Conservation (phyloP, 2,888 invertebrate genomes). For the Acrocyrtus sp. region DNA sequence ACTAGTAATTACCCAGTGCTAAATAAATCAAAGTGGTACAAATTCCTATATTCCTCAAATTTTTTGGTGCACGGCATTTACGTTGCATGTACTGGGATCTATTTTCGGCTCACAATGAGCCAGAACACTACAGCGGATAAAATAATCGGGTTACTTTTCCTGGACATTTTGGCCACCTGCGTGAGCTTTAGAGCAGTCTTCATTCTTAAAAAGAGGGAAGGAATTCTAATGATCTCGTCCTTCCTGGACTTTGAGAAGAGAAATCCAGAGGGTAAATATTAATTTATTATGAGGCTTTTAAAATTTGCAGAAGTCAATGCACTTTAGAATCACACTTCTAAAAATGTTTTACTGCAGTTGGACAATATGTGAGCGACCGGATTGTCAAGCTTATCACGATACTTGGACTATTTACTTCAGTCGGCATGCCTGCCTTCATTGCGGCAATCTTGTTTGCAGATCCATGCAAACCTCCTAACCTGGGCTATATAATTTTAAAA, state of each 20-base stretch:
- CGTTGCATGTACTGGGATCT: background rate
- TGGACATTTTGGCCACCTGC: background rate
- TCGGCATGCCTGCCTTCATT: background rate
- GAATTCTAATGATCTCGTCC: background rate
- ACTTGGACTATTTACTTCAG: background rate
- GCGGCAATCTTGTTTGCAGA: background rate
- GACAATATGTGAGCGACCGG: background rate
- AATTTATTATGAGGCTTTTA: background rate
- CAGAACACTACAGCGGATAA: background rate
- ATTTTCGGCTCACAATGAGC: background rate
- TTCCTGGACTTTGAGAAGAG: background rate
- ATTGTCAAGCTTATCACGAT: background rate
- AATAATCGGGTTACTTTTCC: background rate
- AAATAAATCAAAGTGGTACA: background rate
- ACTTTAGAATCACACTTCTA: background rate
- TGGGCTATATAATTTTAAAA: background rate
- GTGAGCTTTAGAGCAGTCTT: background rate
- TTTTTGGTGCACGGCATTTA: background rate
- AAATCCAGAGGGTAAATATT: background rate
- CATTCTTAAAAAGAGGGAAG: background rate
- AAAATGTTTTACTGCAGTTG: background rate
- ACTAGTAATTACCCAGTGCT: background rate
- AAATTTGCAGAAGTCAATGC: background rate
- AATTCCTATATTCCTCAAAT: background rate
- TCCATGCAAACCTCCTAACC: constrained; percentile 2